phyloP scores from a whole-genome alignment of 2,888 invertebrate genomes.

The Hemithea aestivaria region DNA sequence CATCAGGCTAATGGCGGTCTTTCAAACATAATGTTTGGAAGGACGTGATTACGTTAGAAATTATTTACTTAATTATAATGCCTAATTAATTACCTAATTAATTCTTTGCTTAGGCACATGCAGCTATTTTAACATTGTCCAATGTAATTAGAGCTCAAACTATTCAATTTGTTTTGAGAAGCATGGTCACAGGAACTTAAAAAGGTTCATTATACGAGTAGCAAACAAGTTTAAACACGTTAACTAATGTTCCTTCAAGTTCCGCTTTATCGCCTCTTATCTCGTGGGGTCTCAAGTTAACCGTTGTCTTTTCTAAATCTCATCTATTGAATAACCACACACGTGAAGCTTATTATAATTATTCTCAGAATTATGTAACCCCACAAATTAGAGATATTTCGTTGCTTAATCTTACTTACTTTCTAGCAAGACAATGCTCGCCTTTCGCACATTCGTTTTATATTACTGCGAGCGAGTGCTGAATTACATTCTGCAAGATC shows the following conservation, averaged over 20 bases:
- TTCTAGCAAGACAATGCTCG: slow-evolving; percentile 47
- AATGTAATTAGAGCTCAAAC: no score
- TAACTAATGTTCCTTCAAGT: slow-evolving; percentile 1
- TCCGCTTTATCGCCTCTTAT: slow-evolving; percentile 8
- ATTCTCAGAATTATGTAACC: slow-evolving; percentile 15
- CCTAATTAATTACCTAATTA: no score
- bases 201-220: background rate
- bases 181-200: background rate
- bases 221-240: slow-evolving; percentile 15
- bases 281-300: slow-evolving; percentile 8
- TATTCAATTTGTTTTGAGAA: no score
- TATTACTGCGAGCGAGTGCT: slow-evolving; percentile 31
- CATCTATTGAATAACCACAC: slow-evolving; percentile 12
- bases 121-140: no score
- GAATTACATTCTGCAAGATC: slow-evolving; percentile 26
- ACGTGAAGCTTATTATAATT: slow-evolving; percentile 14
- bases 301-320: slow-evolving; percentile 7
- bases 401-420: slow-evolving; percentile 34
- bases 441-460: slow-evolving; percentile 45
- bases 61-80: no score
- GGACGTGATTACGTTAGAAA: no score
- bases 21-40: no score
- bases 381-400: slow-evolving; percentile 22
- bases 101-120: no score
- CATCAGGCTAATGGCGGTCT: no score